Conservation (phyloP, 2,888 invertebrate species). For the Tortricodes alternella region DNA sequence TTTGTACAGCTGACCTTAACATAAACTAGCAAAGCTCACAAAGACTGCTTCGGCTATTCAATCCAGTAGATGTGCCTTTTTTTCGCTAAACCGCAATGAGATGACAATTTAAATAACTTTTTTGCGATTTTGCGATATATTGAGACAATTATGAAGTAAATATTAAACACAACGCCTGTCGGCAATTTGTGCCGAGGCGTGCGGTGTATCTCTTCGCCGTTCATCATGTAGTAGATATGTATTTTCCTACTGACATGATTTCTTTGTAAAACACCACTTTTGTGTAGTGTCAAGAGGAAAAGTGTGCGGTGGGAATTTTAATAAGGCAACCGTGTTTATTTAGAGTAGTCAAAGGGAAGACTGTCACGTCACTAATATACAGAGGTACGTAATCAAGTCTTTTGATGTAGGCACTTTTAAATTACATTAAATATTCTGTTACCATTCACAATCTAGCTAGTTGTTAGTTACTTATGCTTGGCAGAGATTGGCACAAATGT, state of each 20-base stretch:
- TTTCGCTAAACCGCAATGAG: too few species aligned
- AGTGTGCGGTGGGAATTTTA: conserved; percentile 25
- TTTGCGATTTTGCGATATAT: too few species aligned
- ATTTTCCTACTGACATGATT: conserved; percentile 53
- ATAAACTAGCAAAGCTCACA: too few species aligned
- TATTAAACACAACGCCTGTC: neutral
- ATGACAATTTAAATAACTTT: too few species aligned
- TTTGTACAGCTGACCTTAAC: neutral
- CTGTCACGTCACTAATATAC: conserved; percentile 23
- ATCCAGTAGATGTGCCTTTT: too few species aligned
- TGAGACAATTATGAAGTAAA: neutral
- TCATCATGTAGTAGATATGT: conserved; percentile 14
- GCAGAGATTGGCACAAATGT: too few species aligned
- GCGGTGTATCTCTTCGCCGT: conserved; percentile 2
- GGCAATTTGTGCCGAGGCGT: neutral
- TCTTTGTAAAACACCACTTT: conserved; percentile 52
- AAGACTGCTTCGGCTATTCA: too few species aligned
- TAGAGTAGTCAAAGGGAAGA: conserved; percentile 16
- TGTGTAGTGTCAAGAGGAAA: conserved; percentile 45
- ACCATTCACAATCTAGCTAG: too few species aligned
- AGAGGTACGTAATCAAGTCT: conserved; percentile 24
- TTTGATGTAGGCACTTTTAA: conserved; percentile 21
- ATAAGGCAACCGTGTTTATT: conserved; percentile 18
- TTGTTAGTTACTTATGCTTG: too few species aligned
- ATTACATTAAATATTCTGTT: too few species aligned